Base-by-base conservation (phyloP, 2,797 vertebrate genomes). In the Varecia variegata region DNA sequence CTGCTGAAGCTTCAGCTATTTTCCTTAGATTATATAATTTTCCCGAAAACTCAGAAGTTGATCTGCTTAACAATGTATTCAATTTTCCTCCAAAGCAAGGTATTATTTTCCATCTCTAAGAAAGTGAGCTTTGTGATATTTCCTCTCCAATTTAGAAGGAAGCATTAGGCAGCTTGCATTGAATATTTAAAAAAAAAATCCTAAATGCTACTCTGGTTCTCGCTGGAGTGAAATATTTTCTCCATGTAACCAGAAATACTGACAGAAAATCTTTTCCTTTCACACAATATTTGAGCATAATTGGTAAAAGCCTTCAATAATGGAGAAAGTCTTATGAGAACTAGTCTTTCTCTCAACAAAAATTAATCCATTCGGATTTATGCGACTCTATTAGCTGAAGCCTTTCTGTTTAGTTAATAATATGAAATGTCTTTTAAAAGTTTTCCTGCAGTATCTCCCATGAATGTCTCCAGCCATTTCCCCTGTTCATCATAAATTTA, bases 241-340 rank as follows among this genome's bases (percentile, higher is more conserved):
- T 91, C 88, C 85, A 27, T 76, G 27, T 60, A 92, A 94, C 93
- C 81, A 96, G 83, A 97, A 96, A 94, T 90, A 60, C 90, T 91
- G 68, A 68, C 65, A 43, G 88, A 92, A 97, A 97, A 94, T 90
- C 47, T 82, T 87, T 96, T 90, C 87, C 56, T 94, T 94, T 97
- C 88, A 95, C 43, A 95, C 32, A 92, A 56, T 92, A 84, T 92
- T 94, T 92, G 71, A 96, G 68, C 76, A 81, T 96, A 97, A 96
- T 86, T 96, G 90, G 81, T 85, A 96, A 97, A 94, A 93, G 52
- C 52, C 74, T 97, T 96, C 90, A 87, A 95, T 97, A 97, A 90
- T 70, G 47, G 38, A 82, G 54, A 84, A 93, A 94, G 56, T 87
- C 94, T 96, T 92, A 56, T 14, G 93, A 97, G 71, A 97, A 77